Evolutionary conservation across 2,113 vertebrate genomes (phyloP).

Genomic region (Euleptes europaea): DNA sequence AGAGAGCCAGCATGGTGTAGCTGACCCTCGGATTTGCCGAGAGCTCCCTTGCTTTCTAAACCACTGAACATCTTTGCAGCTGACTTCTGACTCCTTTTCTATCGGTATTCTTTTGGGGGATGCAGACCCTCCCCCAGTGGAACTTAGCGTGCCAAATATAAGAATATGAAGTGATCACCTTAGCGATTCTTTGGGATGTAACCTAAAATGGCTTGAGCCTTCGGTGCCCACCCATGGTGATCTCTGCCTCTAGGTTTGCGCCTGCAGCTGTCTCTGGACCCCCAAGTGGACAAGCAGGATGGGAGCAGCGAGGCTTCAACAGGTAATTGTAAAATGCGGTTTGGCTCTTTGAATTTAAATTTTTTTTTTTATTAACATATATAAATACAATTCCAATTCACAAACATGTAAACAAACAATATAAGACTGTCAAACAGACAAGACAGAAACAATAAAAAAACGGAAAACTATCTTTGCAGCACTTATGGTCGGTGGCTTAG

Average conservation of each 20-base stretch:
- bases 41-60: neutral
- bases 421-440: no score
- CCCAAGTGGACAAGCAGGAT: slow-evolving; percentile 6
- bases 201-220: neutral
- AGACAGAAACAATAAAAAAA: no score
- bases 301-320: slow-evolving; percentile 5
- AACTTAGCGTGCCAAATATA: neutral
- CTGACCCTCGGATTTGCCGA: neutral
- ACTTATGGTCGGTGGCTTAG: no score
- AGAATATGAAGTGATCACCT: neutral
- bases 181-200: neutral
- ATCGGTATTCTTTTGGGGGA: neutral
- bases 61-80: neutral
- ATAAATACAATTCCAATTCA: no score
- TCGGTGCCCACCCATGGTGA: neutral
- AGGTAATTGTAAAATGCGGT: neutral
- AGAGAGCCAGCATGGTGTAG: no score
- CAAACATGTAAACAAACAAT: no score
- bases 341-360: neutral
- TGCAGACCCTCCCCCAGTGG: neutral
- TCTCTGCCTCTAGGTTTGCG: slow-evolving; percentile 13
- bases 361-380: no score
- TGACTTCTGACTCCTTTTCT: neutral
- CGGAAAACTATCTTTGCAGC: no score
- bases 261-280: neutral